Base-by-base conservation (phyloP, 2,888 invertebrate species). In the Villa cingulata region DNA sequence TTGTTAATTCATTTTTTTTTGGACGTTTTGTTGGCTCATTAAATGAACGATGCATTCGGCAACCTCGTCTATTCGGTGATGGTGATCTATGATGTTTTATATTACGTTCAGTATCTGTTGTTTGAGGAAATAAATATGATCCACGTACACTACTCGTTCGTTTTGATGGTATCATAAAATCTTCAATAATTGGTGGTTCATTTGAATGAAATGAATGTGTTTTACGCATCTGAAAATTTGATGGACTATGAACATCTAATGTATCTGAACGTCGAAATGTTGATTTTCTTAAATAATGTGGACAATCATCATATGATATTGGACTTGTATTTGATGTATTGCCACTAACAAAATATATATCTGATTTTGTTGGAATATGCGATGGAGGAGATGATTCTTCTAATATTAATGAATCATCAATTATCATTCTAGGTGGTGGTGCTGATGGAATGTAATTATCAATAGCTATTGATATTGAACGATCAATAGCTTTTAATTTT, bases 131-230 rank as follows among this genome's bases (percentile, higher is more conserved):
- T 20, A 68, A 57, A 47, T 48, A 51, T 43, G 65, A 64, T 45
- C 64, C 64, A 16, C 70, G 60, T 45, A 68, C 67, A 42, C 68
- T 70, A 49, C 65, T 70, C 34, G 66, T 66, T 52, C 70, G 65
- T 3, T 66, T 60, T 4, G 52, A 48, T 34, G 50, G 37, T 19
- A 49, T 45, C 19, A 48, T 46, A 19, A 53, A 53, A 49, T 52
- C 50, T 49, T 65, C 66, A n/a, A n/a, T n/a, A 59, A 65, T 57
- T 48, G 63, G 58, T 50, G 62, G 59, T 51, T 68, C 70, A 55
- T 68, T 66, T 20, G 66, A 62, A 57, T 69, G 70, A 58, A 70
- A 69, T 49, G 69, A 70, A 54, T 68, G 66, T 54, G 70, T 68
- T 56, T 69, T 69, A 57, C 69, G 63, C 61, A 69, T 64, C 62